Conservation (phyloP, 2,113 vertebrate species). For the Ariopsis seemanni region DNA sequence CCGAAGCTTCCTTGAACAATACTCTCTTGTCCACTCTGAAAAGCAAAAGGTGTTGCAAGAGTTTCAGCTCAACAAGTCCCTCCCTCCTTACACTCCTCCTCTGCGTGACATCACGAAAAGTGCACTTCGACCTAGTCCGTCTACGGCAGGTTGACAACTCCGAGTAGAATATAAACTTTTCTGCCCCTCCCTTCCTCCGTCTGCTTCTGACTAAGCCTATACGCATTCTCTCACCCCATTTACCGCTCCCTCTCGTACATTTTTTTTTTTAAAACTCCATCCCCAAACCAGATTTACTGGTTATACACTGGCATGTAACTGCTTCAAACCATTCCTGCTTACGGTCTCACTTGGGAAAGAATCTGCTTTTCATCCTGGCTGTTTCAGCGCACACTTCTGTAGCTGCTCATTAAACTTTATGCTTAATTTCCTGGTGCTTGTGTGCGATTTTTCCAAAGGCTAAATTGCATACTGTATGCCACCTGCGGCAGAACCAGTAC, state of each 20-base stretch:
- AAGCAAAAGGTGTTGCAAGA: conserved; percentile 81
- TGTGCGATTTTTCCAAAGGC: conserved; percentile 8
- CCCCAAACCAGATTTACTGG: conserved; percentile 68
- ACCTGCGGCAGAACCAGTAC: conserved; percentile 37
- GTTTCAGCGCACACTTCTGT: conserved; percentile 30
- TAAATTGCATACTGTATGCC: conserved; percentile 32
- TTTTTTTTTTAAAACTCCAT: neutral
- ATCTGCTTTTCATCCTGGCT: conserved; percentile 35
- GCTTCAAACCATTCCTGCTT: conserved; percentile 15
- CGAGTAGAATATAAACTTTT: conserved; percentile 12
- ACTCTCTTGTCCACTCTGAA: conserved; percentile 71
- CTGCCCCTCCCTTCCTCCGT: conserved; percentile 11
- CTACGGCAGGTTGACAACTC: conserved; percentile 43
- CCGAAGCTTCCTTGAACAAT: conserved; percentile 73
- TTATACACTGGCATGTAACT: conserved; percentile 41
- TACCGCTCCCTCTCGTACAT: conserved; percentile 42
- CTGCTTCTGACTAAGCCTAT: conserved; percentile 7
- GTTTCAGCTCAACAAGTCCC: conserved; percentile 69
- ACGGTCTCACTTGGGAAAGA: conserved; percentile 36
- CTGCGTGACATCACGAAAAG: conserved; percentile 79
- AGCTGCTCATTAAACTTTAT: conserved; percentile 15
- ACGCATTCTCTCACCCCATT: conserved; percentile 8
- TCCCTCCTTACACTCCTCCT: conserved; percentile 68
- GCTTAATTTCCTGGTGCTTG: conserved; percentile 12
- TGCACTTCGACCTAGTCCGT: conserved; percentile 59